A percentile compares a stretch with the other conserved stretches of the same genome.
Conservation (phyloP, 2,888 invertebrate genomes). For the Parthenolecanium corni region DNA sequence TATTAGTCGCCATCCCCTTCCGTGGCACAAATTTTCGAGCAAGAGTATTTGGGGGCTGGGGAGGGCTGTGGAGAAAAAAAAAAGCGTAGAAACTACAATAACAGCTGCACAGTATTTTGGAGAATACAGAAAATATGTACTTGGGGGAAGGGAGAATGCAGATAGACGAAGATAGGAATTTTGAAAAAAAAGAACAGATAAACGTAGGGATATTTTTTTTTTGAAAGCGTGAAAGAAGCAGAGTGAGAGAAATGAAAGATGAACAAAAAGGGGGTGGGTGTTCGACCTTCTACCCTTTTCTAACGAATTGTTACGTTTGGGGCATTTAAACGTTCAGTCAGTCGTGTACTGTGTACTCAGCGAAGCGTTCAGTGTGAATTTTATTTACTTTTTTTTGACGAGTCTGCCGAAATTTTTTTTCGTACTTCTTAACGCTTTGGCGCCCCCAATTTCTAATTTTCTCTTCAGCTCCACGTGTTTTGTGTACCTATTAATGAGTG, state of each 20-base stretch:
- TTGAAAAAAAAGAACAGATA: too few species aligned
- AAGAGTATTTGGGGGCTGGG: not conserved
- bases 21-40: slow-evolving; percentile 6
- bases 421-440: slow-evolving; percentile 19
- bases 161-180: too few species aligned
- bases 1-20: slow-evolving; percentile 23
- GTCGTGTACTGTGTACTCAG: slow-evolving; percentile 23
- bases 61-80: not conserved
- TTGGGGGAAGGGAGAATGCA: too few species aligned
- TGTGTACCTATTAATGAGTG: slow-evolving; percentile 5
- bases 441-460: not conserved
- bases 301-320: slow-evolving; percentile 22
- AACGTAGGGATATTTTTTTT: slow-evolving; percentile 10
- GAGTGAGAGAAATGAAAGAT: not conserved
- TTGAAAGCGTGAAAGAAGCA: not conserved
- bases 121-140: slow-evolving; percentile 2
- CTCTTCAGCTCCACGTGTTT: not conserved
- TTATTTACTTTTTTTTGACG: not conserved
- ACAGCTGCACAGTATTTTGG: slow-evolving; percentile 22
- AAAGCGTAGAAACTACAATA: slow-evolving; percentile 11
- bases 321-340: slow-evolving; percentile 27
- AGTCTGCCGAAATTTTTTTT: slow-evolving; percentile 20
- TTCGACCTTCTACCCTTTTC: slow-evolving; percentile 13
- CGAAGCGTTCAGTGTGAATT: slow-evolving; percentile 26
- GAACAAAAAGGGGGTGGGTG: slow-evolving; percentile 20